Evolutionary conservation across 2,797 vertebrate species (phyloP).

Genomic region (Chrysocyon brachyurus): DNA sequence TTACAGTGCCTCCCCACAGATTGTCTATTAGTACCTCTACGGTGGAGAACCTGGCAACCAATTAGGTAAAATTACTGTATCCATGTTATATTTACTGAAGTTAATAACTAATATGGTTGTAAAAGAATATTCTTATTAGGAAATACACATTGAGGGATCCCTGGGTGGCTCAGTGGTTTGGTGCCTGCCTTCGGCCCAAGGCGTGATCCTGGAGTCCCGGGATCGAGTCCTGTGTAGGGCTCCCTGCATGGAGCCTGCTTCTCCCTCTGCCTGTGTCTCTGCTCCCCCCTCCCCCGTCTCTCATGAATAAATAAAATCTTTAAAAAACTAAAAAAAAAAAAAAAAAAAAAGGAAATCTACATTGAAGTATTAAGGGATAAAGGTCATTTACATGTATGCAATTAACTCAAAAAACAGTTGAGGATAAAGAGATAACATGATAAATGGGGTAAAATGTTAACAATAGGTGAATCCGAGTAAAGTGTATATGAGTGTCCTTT

Average conservation of each 20-base stretch:
- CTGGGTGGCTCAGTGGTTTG: no score
- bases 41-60: neutral
- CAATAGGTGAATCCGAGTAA: neutral
- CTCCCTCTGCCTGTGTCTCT: no score
- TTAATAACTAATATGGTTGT: neutral
- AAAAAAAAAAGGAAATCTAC: neutral
- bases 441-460: neutral
- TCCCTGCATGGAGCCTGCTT: no score
- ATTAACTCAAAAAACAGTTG: neutral
- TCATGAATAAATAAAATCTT: no score
- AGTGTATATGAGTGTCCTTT: neutral
- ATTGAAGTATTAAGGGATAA: neutral
- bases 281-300: no score
- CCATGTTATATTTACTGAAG: constrained; percentile 3
- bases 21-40: neutral
- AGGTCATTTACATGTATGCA: neutral
- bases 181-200: no score
- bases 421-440: neutral
- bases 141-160: neutral
- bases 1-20: neutral
- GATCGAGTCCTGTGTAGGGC: no score
- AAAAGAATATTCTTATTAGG: constrained; percentile 25
- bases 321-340: no score
- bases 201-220: no score
- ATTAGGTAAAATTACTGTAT: neutral